phyloP scores from a whole-genome alignment of 2,797 vertebrate genomes.

The Phaenicophaeus curvirostris region DNA sequence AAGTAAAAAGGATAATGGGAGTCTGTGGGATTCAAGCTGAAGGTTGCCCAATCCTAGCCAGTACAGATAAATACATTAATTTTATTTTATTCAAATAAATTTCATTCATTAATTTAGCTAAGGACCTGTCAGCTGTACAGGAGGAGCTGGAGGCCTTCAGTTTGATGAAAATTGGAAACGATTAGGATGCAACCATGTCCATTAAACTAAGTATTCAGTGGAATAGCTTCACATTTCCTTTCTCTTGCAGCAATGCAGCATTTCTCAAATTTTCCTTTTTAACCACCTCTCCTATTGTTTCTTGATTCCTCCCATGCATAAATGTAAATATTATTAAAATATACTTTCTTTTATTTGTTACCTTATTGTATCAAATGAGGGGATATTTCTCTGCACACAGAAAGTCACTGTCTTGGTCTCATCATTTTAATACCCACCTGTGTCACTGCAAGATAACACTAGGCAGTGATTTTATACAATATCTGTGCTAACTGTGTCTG shows the following conservation, averaged over 20 bases:
- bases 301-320: neutral
- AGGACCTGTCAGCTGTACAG: neutral
- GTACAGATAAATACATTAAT: neutral
- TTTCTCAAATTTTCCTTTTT: neutral
- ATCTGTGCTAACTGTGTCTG: neutral
- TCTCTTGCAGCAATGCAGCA: neutral
- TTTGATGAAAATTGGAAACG: neutral
- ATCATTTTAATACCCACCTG: neutral
- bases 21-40: neutral
- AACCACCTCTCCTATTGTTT: neutral
- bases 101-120: neutral
- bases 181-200: neutral
- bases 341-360: neutral
- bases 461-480: neutral
- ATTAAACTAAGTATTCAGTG: neutral
- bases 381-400: neutral
- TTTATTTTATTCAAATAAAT: neutral
- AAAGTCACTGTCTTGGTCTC: neutral
- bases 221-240: neutral
- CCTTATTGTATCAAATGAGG: neutral
- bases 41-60: neutral
- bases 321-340: neutral
- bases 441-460: neutral
- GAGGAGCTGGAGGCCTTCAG: neutral
- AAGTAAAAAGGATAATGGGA: neutral